Evolutionary conservation across 2,797 vertebrate species (phyloP).

Genomic region (Acropternis orthonyx): DNA sequence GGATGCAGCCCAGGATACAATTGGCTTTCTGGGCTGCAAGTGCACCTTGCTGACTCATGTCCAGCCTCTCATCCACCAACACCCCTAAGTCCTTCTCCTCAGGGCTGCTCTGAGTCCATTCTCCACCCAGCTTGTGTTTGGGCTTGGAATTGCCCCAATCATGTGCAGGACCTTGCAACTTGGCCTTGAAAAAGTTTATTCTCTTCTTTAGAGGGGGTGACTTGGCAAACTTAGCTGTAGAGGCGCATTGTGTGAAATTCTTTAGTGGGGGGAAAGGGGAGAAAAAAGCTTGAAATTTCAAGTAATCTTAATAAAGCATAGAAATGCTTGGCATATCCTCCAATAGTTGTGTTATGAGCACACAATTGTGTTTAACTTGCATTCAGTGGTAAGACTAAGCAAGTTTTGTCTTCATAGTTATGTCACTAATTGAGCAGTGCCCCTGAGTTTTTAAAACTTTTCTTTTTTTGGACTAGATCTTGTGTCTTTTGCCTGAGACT

Average conservation of each 20-base stretch:
- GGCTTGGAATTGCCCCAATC: background rate
- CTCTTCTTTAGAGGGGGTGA: background rate
- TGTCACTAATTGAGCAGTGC: background rate
- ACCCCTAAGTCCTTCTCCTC: background rate
- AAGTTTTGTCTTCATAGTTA: background rate
- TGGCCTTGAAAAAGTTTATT: background rate
- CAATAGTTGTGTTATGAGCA: background rate
- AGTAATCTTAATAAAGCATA: background rate
- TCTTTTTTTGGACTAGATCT: background rate
- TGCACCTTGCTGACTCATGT: background rate
- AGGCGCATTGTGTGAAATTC: background rate
- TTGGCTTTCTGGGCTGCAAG: background rate
- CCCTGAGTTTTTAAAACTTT: background rate
- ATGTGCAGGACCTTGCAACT: background rate
- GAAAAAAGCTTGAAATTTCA: background rate
- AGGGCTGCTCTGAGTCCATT: background rate
- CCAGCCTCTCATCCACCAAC: background rate
- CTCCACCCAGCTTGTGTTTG: background rate
- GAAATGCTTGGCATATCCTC: background rate
- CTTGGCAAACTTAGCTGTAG: background rate
- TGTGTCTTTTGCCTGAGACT: background rate
- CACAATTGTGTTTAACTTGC: background rate
- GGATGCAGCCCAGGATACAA: background rate
- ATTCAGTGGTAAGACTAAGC: background rate
- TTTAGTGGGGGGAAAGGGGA: accelerated